Base-by-base conservation (phyloP, 2,797 vertebrate genomes). In the Ctenopoma kingsleyae region DNA sequence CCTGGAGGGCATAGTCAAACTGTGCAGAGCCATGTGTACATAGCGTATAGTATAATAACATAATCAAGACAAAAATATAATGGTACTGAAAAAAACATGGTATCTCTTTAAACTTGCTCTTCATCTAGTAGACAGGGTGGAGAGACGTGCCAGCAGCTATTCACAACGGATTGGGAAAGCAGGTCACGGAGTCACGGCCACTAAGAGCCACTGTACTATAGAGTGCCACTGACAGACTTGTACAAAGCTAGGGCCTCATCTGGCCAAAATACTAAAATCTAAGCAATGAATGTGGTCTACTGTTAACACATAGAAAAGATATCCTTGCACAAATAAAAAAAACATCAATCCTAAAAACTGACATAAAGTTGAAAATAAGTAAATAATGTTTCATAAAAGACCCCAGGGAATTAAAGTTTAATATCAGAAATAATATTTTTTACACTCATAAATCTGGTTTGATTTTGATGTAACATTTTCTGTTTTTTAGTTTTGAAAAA, bases 111-210 rank as follows among this genome's bases (percentile, higher is more conserved):
- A 87, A 85, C 78, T 71, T 84, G 76, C 81, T 80, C 75, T 78
- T 93, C 90, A 92, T 93, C 91, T 87, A 86, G 85, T 67, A 84
- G 89, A 92, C 89, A 90, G 86, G 83, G 84, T 81, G 77, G 80
- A 87, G 90, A 91, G 83, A 88, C 82, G 83, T 87, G 92, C 93
- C 91, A 85, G 89, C 89, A 92, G 90, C 90, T 87, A 93, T 91
- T 91, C 91, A 91, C 77, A 49, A 85, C 59, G 65, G 80, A 89
- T 87, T 80, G 80, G 81, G 83, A 92, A 93, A 92, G 87, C 89
- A 83, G 93, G 93, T 94, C 93, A 93, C 58, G 52, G 83, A 94
- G 93, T 94, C 92, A 92, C 53, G 90, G 90, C 90, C 90, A 87
- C 90, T 94, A 92, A 93, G 89, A 91, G 89, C 86, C 17, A 83